Base-by-base conservation (phyloP, 1,140 invertebrate genomes). In the Drosophila nikananu region DNA sequence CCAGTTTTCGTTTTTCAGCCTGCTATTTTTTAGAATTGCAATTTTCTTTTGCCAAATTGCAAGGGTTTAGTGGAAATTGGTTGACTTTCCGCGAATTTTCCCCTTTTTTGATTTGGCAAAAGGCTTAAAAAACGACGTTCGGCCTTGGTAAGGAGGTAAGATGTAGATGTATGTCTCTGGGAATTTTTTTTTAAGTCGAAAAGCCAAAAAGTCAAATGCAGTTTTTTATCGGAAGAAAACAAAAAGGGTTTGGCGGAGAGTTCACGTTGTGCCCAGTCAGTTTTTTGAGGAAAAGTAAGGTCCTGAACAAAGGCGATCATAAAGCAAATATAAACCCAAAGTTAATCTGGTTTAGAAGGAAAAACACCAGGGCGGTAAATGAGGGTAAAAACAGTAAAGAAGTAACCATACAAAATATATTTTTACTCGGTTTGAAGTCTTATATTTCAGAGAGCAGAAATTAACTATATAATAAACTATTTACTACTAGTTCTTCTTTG, bases 121-220 rank as follows among this genome's bases (percentile, higher is more conserved):
- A 87, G 84, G 84, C 84, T 89, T 87, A 84, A 89, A 87, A 86
- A 89, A 79, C 60, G 5, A 7, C 8, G 2, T 17, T 9, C 70
- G 78, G 35, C 84, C 84, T 87, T 87, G 86, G 66, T 17, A 32
- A n/a, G 30, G n/a, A 8, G 10, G 0, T 8, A 51, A 37, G 32
- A 10, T 21, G 35, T 30, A 54, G 10, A 25, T 25, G 10, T 5
- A 81, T 37, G 48, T 62, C 49, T 66, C 66, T 54, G 23, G 19
- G 9, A 42, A 44, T 51, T 51, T 23, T 27, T 86, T 54, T 37
- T 44, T 80, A 82, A 82, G 86, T 71, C 65, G 86, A 81, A 86
- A 90, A 90, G 86, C 81, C 86, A 90, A 82, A 90, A 90, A 90
- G 86, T 90, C 86, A 87, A 81, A 83, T 51, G 19, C 46, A 55